Conservation (phyloP, 2,888 invertebrate species). For the Pammene fasciana region DNA sequence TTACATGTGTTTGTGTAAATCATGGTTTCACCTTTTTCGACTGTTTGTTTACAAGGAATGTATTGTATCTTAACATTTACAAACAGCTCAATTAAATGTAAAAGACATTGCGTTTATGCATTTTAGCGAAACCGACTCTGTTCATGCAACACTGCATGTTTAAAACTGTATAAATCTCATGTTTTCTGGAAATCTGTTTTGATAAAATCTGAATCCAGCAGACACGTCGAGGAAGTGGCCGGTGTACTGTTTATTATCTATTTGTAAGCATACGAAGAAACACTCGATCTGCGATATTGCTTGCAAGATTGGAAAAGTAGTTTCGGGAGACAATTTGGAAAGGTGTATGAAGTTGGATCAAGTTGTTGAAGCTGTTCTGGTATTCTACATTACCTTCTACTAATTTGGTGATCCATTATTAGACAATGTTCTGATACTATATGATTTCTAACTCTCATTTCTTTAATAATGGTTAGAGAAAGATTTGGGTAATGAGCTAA, state of each 20-base stretch:
- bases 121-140: not conserved
- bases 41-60: too few species aligned
- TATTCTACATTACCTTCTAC: not conserved
- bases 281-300: constrained; percentile 20
- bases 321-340: constrained; percentile 23
- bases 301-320: constrained; percentile 27
- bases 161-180: constrained; percentile 4
- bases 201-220: constrained; percentile 24
- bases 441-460: too few species aligned
- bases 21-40: too few species aligned
- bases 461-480: not conserved
- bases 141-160: constrained; percentile 6
- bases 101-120: not conserved
- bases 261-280: constrained; percentile 32
- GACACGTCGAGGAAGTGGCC: constrained; percentile 10
- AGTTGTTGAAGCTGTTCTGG: not conserved
- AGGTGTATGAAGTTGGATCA: constrained; percentile 12
- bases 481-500: not conserved
- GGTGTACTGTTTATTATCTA: constrained; percentile 32
- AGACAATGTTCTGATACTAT: too few species aligned
- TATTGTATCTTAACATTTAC: too few species aligned
- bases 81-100: not conserved
- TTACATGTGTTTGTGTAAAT: too few species aligned
- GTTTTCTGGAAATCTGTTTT: constrained; percentile 16
- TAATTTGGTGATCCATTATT: not conserved